These are phyloP conservation scores for Sebastiscus albofasciatus DNA, from an alignment of 2,797 vertebrate species.

Conservation along the genomic window DNA sequence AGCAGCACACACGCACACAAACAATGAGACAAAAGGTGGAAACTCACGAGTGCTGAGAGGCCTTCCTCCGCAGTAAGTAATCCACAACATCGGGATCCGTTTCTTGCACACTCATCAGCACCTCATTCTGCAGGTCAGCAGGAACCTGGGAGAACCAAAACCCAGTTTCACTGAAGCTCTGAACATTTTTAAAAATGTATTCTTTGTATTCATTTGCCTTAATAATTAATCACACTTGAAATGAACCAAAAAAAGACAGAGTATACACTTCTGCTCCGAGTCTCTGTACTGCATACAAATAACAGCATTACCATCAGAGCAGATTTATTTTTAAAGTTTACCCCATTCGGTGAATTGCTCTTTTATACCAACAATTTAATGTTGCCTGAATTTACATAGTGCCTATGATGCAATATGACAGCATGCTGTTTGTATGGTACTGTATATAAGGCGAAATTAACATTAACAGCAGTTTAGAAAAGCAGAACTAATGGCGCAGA, in stretches of 20 bases:
- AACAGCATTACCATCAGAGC: not conserved
- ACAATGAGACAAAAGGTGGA: not conserved
- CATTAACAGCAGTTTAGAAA: conserved; percentile 29
- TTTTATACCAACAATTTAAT: not conserved
- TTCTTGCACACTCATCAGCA: conserved; percentile 93
- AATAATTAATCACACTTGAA: conserved; percentile 3
- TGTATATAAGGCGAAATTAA: conserved; percentile 5
- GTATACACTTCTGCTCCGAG: not conserved
- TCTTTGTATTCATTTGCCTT: not conserved
- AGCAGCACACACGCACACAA: not conserved
- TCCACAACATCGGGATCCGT: conserved; percentile 97
- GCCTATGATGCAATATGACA: not conserved
- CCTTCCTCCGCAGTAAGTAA: conserved; percentile 94
- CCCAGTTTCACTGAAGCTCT: not conserved
- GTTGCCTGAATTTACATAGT: not conserved
- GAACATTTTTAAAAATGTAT: not conserved
- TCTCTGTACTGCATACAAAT: not conserved
- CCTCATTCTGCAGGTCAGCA: conserved; percentile 95
- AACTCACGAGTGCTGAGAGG: conserved; percentile 93
- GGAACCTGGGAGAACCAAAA: conserved; percentile 83
- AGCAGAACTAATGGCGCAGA: conserved; percentile 26
- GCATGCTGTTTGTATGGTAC: not conserved
- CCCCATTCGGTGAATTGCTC: not conserved
- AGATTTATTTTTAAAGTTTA: not conserved
- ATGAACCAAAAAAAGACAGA: not conserved